Evolutionary conservation across 2,888 invertebrate species (phyloP), one percentile per base, ranked within the genome.

Genomic region (Drosophila antonietae): DNA sequence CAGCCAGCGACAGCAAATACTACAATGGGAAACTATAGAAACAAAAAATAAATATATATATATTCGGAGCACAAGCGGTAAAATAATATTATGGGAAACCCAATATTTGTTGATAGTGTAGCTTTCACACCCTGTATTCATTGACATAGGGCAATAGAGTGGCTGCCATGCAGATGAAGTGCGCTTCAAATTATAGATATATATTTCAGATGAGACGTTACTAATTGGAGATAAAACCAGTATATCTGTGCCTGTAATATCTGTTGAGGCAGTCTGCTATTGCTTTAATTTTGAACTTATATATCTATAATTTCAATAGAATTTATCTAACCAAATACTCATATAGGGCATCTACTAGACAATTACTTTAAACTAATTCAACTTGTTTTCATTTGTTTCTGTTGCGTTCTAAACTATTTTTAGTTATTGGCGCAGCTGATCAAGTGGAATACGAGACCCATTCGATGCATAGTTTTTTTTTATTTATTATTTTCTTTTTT

Each of bases 1-100:
- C 31, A n/a, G 59, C n/a, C 28, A 51, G 51, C 61, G 60, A 64
- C 59, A 80, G 46, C 70, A 69, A 64, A 18, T 61, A 47, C 14
- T 64, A 61, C 56, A 58, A 62, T 52, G 44, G 60, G 14, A n/a
- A 47, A 33, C 23, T 18, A 57, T 23, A 51, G 58, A 47, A 43
- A 28, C 44, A 63, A 57, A 14, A 15, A 14, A 15, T 15, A n/a
- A n/a, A 6, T 3, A 35, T 35, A 35, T n/a, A 1, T 43, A 18
- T 43, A 10, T 43, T 3, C 1, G 6, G 5, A n/a, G 56, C 15
- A 37, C 28, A 56, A 57, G 60, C 57, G 70, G 65, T 66, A 87
- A 88, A 66, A 76, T 74, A 87, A 66, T 76, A 83, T 83, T 75
- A 78, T 20, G 20, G 57, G 86, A 60, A 78, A 86, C 65, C 58